These are phyloP conservation scores for Lycocerus yunnanus DNA, from an alignment of 2,888 invertebrate genomes.

Conservation along the genomic window DNA sequence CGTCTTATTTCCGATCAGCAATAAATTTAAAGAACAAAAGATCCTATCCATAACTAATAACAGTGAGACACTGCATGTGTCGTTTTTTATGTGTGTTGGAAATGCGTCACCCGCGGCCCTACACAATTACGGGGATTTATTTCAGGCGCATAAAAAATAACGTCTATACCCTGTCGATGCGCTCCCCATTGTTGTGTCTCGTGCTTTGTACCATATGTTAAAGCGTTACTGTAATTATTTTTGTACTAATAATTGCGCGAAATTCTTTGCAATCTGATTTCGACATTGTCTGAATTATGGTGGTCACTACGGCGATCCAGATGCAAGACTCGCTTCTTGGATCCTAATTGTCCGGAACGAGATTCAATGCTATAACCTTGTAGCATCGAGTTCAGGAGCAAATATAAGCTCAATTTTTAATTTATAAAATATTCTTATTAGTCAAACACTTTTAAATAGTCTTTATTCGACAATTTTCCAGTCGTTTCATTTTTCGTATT, in stretches of 20 bases:
- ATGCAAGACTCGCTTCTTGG: conserved; percentile 31
- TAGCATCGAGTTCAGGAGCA: conserved; percentile 10
- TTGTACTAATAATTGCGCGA: conserved; percentile 28
- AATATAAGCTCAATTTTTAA: neutral
- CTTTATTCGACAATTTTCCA: neutral
- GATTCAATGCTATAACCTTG: conserved; percentile 25
- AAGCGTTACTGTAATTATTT: conserved; percentile 29
- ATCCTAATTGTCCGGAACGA: conserved; percentile 40
- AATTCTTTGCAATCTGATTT: conserved; percentile 29
- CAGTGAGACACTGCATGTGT: conserved; percentile 35
- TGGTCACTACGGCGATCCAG: conserved; percentile 20
- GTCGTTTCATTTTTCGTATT: neutral
- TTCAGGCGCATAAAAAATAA: conserved; percentile 38
- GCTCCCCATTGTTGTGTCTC: conserved; percentile 30
- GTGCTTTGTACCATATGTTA: conserved; percentile 28
- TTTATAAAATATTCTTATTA: neutral
- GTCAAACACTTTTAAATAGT: neutral
- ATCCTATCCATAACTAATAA: conserved; percentile 41
- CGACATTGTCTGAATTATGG: conserved; percentile 10
- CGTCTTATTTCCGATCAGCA: conserved; percentile 28
- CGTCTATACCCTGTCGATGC: conserved; percentile 32
- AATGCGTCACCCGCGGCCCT: conserved; percentile 30
- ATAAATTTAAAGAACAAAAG: conserved; percentile 38
- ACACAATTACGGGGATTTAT: conserved; percentile 39
- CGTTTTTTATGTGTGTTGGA: conserved; percentile 33